A percentile compares a stretch with the other conserved stretches of the same genome.
These are phyloP conservation scores for Taphrorychus bicolor DNA, from an alignment of 2,888 invertebrate genomes.

Conservation along the genomic window DNA sequence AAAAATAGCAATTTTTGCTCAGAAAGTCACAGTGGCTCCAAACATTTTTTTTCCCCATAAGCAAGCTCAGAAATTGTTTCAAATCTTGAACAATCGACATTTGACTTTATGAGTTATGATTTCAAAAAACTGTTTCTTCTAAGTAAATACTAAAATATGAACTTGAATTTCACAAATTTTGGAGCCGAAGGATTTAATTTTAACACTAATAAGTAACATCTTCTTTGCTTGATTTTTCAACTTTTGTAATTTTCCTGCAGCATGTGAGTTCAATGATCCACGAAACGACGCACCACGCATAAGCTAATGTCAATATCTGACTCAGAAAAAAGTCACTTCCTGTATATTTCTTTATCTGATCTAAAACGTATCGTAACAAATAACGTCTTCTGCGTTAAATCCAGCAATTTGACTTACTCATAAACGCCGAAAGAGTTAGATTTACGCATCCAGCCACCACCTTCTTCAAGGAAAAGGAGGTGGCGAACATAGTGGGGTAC, in stretches of 20 bases:
- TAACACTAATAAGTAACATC: too few relatives aligned
- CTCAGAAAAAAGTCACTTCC: slow-evolving; percentile 73
- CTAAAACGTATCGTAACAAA: slow-evolving; percentile 57
- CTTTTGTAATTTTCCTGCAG: slow-evolving; percentile 1
- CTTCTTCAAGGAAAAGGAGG: slow-evolving; percentile 76
- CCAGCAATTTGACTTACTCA: slow-evolving; percentile 63
- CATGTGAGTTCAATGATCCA: slow-evolving; percentile 68
- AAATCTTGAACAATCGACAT: too few relatives aligned
- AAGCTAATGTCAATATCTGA: slow-evolving; percentile 70
- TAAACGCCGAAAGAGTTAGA: slow-evolving; percentile 71
- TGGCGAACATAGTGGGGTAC: slow-evolving; percentile 73
- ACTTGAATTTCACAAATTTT: too few relatives aligned
- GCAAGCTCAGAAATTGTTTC: too few relatives aligned
- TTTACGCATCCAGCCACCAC: slow-evolving; percentile 73
- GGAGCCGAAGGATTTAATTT: too few relatives aligned
- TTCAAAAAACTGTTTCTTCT: too few relatives aligned
- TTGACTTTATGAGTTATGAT: too few relatives aligned
- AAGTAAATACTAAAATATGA: too few relatives aligned
- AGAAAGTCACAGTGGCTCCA: too few relatives aligned
- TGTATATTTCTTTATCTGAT: slow-evolving; percentile 68
- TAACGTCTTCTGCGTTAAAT: not conserved
- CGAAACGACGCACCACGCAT: slow-evolving; percentile 70
- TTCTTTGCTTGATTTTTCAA: too few relatives aligned
- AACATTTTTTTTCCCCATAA: too few relatives aligned
- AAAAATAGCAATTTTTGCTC: too few relatives aligned